Evolutionary conservation across 2,113 vertebrate species (phyloP).

Genomic region (Mesoclemmys tuberculata): DNA sequence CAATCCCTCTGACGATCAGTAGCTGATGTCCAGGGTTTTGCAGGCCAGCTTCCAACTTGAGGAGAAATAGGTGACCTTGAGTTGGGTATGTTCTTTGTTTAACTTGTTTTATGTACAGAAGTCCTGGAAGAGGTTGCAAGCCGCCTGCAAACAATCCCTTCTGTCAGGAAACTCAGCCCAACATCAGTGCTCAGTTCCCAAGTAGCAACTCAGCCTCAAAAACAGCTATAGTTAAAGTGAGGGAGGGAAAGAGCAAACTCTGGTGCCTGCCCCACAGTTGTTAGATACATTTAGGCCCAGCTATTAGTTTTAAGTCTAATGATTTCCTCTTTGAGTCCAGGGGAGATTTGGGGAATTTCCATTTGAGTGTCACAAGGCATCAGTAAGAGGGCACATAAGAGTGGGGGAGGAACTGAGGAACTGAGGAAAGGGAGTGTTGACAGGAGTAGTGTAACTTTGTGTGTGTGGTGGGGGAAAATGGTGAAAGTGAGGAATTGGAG

Average conservation of each 20-base stretch:
- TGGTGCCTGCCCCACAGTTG: not conserved
- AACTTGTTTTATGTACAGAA: not conserved
- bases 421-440: fast-evolving
- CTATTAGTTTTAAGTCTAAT: not conserved
- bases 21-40: not conserved
- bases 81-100: not conserved
- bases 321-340: not conserved
- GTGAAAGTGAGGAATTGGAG: too few species aligned
- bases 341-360: not conserved
- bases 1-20: not conserved
- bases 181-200: not conserved
- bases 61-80: not conserved
- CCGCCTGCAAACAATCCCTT: not conserved
- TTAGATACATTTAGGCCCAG: not conserved
- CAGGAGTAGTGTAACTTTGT: not conserved
- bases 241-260: not conserved
- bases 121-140: not conserved
- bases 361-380: not conserved
- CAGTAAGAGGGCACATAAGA: not conserved
- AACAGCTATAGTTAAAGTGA: not conserved
- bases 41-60: not conserved
- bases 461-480: not conserved
- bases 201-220: not conserved
- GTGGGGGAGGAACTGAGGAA: not conserved
- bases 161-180: not conserved